A percentile compares a stretch with the other conserved stretches of the same genome.
Evolutionary conservation across 2,797 vertebrate genomes (phyloP).

Genomic region (Myotis pilosus): DNA sequence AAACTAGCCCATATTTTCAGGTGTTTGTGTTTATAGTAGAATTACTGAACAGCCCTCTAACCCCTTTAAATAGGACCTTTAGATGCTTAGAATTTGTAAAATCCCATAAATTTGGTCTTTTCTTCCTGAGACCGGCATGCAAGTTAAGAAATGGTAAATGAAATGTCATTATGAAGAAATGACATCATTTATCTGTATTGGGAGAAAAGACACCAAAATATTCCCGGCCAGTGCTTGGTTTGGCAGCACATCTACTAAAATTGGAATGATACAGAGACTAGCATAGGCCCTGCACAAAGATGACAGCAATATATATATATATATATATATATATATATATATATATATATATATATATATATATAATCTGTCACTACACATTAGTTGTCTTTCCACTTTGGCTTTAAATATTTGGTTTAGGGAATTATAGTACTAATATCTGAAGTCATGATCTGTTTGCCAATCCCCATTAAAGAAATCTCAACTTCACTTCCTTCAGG

Average conservation of each 20-base stretch:
- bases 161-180: not conserved
- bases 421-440: not conserved
- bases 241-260: no score
- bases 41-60: not conserved
- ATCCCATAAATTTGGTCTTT: not conserved
- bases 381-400: not conserved
- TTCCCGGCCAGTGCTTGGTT: no score
- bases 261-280: no score
- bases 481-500: not conserved
- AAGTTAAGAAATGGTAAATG: not conserved
- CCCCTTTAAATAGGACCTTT: not conserved
- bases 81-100: not conserved
- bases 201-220: not conserved
- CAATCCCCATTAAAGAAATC: not conserved
- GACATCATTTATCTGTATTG: not conserved
- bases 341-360: no score
- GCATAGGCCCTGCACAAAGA: no score
- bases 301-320: no score
- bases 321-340: no score
- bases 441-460: not conserved
- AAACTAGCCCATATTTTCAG: not conserved
- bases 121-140: not conserved
- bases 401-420: slow-evolving; percentile 9
- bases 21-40: not conserved
- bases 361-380: not conserved